These are phyloP conservation scores for Andrena hattorfiana DNA, from an alignment of 2,888 invertebrate species.

Conservation along the genomic window DNA sequence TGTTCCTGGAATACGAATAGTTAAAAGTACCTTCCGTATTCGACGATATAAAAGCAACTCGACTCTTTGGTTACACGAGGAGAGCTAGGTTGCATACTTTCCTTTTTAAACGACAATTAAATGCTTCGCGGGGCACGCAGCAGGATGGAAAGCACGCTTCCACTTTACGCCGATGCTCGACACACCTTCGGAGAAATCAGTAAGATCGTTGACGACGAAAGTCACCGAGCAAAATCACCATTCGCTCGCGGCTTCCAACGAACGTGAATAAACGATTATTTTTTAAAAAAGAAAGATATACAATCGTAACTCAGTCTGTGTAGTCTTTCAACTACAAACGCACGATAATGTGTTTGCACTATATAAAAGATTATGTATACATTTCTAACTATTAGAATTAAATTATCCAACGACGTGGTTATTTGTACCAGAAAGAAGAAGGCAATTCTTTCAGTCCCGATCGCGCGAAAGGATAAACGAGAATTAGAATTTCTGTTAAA, in stretches of 20 bases:
- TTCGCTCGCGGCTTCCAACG: constrained; percentile 17
- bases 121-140: constrained; percentile 35
- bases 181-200: constrained; percentile 2
- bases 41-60: constrained; percentile 54
- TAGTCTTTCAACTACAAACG: constrained; percentile 55
- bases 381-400: constrained; percentile 52
- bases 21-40: constrained; percentile 40
- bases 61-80: constrained; percentile 65
- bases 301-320: constrained; percentile 64
- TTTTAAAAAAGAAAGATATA: constrained; percentile 57
- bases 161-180: constrained; percentile 1
- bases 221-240: constrained; percentile 18
- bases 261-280: constrained; percentile 28
- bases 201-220: constrained; percentile 11
- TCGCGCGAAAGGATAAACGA: constrained; percentile 34
- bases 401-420: constrained; percentile 46
- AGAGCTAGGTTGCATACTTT: constrained; percentile 62
- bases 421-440: constrained; percentile 60
- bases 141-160: constrained; percentile 31
- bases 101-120: constrained; percentile 60
- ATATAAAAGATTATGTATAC: constrained; percentile 52
- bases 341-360: constrained; percentile 53
- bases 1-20: constrained; percentile 43
- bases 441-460: constrained; percentile 46
- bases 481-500: constrained; percentile 34